phyloP scores from a whole-genome alignment of 2,888 invertebrate species.

The Ditula angustiorana region DNA sequence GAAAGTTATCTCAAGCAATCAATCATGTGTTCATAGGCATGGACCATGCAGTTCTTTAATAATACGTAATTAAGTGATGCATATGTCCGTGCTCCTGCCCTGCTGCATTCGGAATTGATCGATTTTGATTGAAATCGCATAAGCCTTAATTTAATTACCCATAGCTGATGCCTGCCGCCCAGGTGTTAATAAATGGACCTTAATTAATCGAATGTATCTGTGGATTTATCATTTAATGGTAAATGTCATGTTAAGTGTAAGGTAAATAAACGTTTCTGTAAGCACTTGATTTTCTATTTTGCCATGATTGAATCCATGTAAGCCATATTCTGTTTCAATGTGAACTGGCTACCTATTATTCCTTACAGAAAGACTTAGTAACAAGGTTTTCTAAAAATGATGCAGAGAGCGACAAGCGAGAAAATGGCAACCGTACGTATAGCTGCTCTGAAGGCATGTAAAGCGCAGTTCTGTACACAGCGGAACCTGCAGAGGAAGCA shows the following conservation, averaged over 20 bases:
- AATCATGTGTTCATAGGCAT: too few relatives aligned
- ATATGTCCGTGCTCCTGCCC: not conserved
- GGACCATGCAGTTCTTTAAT: too few relatives aligned
- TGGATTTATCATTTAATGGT: conserved; percentile 10
- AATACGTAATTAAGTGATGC: not conserved
- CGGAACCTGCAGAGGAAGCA: not conserved
- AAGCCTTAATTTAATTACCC: conserved; percentile 21
- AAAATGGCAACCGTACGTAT: too few relatives aligned
- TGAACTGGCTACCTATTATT: too few relatives aligned
- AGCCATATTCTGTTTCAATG: too few relatives aligned
- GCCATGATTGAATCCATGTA: too few relatives aligned
- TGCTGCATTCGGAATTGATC: not conserved
- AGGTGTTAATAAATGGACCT: conserved; percentile 21
- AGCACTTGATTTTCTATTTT: too few relatives aligned
- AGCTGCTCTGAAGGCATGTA: not conserved
- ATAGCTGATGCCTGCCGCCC: not conserved
- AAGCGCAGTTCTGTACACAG: not conserved
- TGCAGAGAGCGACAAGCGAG: too few relatives aligned
- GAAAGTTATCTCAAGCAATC: too few relatives aligned
- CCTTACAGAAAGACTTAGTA: too few relatives aligned
- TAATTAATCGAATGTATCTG: conserved; percentile 28
- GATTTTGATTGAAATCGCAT: conserved; percentile 10
- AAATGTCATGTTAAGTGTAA: not conserved
- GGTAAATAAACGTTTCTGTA: not conserved
- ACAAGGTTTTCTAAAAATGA: too few relatives aligned